Conservation (phyloP, 2,113 vertebrate species). For the Anguilla rostrata region DNA sequence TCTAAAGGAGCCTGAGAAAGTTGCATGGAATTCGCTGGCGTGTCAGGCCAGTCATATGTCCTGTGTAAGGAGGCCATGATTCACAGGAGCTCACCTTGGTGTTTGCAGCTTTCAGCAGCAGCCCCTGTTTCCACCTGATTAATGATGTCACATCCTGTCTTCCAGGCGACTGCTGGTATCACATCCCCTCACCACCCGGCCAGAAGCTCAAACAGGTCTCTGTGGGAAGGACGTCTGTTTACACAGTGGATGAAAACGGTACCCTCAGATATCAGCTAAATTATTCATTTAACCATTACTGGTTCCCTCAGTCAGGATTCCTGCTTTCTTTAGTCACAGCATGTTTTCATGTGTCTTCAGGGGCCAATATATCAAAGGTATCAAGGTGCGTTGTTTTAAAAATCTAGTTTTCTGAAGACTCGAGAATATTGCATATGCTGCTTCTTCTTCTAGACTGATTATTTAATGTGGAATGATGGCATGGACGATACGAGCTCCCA, state of each 20-base stretch:
- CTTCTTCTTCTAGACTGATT: too few relatives aligned
- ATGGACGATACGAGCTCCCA: too few relatives aligned
- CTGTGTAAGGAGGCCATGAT: background rate
- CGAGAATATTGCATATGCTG: too few relatives aligned
- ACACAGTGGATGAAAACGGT: conserved; percentile 88
- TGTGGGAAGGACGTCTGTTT: conserved; percentile 86
- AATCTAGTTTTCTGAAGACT: too few relatives aligned
- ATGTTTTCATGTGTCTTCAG: background rate
- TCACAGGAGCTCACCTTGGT: background rate
- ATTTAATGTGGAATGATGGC: too few relatives aligned
- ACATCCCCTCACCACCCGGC: conserved; percentile 86
- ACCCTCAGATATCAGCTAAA: conserved; percentile 38
- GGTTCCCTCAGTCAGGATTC: background rate
- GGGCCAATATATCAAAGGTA: too few relatives aligned
- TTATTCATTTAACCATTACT: background rate
- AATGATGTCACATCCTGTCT: conserved; percentile 29
- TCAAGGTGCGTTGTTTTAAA: too few relatives aligned
- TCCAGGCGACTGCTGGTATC: conserved; percentile 92
- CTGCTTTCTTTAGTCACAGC: background rate
- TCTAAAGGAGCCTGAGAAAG: background rate
- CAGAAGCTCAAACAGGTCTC: conserved; percentile 92
- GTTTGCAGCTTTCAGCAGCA: too few relatives aligned
- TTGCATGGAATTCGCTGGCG: background rate
- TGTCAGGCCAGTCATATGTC: background rate
- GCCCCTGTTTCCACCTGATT: background rate